phyloP scores from a whole-genome alignment of 2,113 vertebrate species.

The Athene cunicularia region DNA sequence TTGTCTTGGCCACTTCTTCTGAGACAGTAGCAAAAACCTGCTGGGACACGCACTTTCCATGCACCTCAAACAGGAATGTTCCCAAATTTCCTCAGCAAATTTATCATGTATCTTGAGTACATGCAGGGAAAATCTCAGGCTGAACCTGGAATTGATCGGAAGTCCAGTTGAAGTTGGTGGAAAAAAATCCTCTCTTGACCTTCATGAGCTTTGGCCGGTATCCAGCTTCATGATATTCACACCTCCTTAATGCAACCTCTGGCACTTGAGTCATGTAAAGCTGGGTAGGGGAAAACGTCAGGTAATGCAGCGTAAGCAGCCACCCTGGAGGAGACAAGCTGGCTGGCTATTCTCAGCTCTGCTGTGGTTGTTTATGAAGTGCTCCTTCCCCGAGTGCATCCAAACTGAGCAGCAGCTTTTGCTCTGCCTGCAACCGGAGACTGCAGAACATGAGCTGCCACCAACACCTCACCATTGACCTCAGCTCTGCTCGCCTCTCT shows the following conservation, averaged over 20 bases:
- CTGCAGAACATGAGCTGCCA: background rate
- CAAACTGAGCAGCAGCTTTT: background rate
- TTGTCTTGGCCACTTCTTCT: background rate
- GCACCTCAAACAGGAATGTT: background rate
- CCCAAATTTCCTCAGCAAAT: background rate
- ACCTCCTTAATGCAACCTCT: conserved; percentile 53
- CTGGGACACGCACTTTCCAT: background rate
- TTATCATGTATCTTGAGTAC: background rate
- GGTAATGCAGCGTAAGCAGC: background rate
- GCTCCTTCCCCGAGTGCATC: background rate
- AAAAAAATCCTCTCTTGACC: conserved; percentile 50
- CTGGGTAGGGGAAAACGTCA: background rate
- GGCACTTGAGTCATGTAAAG: conserved; percentile 16
- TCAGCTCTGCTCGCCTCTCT: background rate
- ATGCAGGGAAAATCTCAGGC: background rate
- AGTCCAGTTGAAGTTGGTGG: conserved; percentile 32
- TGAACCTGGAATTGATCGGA: conserved; percentile 17
- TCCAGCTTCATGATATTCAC: conserved; percentile 60
- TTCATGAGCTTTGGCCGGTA: conserved; percentile 24
- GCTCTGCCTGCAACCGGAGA: accelerated
- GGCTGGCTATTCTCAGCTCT: background rate
- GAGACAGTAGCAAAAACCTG: background rate
- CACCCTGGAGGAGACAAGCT: background rate
- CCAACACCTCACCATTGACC: background rate
- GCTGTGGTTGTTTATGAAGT: background rate